Conservation (phyloP, 2,113 vertebrate genomes). For the Oryzias celebensis region DNA sequence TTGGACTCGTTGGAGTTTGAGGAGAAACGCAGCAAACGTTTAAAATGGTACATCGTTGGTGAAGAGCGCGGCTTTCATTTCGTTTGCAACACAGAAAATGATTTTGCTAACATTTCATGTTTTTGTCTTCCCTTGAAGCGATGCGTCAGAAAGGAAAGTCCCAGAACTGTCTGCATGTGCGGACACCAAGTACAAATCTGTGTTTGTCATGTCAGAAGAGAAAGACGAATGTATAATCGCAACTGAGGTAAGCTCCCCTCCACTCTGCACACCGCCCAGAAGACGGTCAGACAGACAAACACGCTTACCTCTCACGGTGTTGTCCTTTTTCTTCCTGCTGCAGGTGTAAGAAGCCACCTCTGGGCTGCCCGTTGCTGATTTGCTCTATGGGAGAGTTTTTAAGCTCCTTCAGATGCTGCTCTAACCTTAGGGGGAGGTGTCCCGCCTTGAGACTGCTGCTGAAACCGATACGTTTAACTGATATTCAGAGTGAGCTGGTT, state of each 20-base stretch:
- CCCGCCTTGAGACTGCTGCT: conserved; percentile 91
- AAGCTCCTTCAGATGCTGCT: conserved; percentile 96
- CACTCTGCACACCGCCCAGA: rapidly evolving
- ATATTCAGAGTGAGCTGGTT: conserved; percentile 96
- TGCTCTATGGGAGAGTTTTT: conserved; percentile 86
- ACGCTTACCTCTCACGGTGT: conserved; percentile 1
- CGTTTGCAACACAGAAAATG: not conserved
- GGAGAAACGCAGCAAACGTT: conserved; percentile 80
- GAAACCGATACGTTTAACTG: conserved; percentile 84
- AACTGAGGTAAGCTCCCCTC: conserved; percentile 86
- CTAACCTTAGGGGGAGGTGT: conserved; percentile 86
- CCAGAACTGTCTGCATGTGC: conserved; percentile 87
- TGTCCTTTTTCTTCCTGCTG: conserved; percentile 3
- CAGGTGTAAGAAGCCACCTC: conserved; percentile 86
- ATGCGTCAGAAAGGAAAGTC: conserved; percentile 85
- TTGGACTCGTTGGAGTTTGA: conserved; percentile 80
- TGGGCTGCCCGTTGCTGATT: conserved; percentile 80
- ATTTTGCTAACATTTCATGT: conserved; percentile 18
- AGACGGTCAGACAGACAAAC: not conserved
- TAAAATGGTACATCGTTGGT: conserved; percentile 81
- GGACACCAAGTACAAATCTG: conserved; percentile 98
- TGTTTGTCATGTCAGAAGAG: conserved; percentile 96
- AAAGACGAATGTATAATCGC: conserved; percentile 98
- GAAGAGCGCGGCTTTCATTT: not conserved
- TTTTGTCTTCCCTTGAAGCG: conserved; percentile 67